Conservation (phyloP, 2,888 invertebrate species). For the Orthonevra nobilis region DNA sequence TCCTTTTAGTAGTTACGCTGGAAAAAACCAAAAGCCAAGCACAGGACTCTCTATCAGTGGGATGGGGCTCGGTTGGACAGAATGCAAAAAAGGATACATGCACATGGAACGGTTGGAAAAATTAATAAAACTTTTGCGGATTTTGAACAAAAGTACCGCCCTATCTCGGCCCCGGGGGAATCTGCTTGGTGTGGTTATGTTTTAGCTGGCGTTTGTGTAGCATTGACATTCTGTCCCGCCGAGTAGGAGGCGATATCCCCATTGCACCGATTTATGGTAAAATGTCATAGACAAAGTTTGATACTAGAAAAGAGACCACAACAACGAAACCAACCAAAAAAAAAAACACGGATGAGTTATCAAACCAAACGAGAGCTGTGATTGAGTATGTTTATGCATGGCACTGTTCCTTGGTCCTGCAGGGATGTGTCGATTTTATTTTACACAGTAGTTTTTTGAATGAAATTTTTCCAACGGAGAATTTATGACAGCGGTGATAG, state of each 20-base stretch:
- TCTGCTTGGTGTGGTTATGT: conserved; percentile 13
- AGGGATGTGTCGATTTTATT: neutral
- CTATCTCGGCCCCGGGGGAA: too few relatives aligned
- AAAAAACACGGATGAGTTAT: conserved; percentile 44
- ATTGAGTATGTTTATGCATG: conserved; percentile 68
- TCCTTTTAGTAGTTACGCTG: conserved; percentile 17
- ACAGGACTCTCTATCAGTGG: conserved; percentile 9
- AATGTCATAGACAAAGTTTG: conserved; percentile 70
- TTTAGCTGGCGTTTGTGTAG: too few relatives aligned
- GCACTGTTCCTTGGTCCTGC: conserved; percentile 12
- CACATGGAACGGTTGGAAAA: conserved; percentile 23
- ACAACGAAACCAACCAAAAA: neutral
- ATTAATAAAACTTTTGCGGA: conserved; percentile 67
- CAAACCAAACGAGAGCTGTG: conserved; percentile 56
- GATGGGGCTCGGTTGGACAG: neutral
- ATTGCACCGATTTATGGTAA: conserved; percentile 67
- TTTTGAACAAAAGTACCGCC: conserved; percentile 38
- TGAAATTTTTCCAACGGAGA: conserved; percentile 35
- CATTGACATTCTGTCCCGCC: conserved; percentile 34
- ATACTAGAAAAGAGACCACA: conserved; percentile 52
- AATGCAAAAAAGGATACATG: neutral
- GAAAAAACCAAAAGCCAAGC: conserved; percentile 48
- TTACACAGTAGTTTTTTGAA: too few relatives aligned
- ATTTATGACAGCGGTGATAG: conserved; percentile 66
- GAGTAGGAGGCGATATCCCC: conserved; percentile 57